Conservation (phyloP, 2,797 vertebrate genomes). For the Takifugu ocellatus region DNA sequence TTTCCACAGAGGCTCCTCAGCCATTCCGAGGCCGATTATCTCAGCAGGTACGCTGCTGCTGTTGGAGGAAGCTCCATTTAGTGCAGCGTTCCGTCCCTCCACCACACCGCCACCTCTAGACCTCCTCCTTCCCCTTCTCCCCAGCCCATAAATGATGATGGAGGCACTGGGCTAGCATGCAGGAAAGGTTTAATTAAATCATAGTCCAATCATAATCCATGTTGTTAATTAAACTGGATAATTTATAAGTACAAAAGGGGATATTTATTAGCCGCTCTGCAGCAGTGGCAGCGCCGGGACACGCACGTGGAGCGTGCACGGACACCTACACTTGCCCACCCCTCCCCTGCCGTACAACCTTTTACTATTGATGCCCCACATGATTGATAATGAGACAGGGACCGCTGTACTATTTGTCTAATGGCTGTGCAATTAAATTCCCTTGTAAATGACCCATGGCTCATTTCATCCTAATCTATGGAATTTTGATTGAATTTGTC, state of each 20-base stretch:
- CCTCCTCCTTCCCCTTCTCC: slow-evolving; percentile 9
- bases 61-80: slow-evolving; percentile 59
- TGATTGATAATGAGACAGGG: slow-evolving; percentile 97
- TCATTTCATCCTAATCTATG: slow-evolving; percentile 99
- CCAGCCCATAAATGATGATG: slow-evolving; percentile 69
- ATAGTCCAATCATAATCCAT: slow-evolving; percentile 83
- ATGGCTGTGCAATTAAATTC: slow-evolving; percentile 99
- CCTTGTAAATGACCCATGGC: slow-evolving; percentile 99
- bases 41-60: slow-evolving; percentile 53
- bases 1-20: slow-evolving; percentile 21
- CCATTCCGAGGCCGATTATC: slow-evolving; percentile 34
- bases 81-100: slow-evolving; percentile 11
- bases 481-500: slow-evolving; percentile 99
- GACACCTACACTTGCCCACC: slow-evolving; percentile 29
- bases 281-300: slow-evolving; percentile 49
- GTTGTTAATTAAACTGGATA: slow-evolving; percentile 87
- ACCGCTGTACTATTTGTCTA: slow-evolving; percentile 99
- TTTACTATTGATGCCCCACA: slow-evolving; percentile 89
- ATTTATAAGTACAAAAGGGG: slow-evolving; percentile 82
- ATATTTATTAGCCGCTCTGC: slow-evolving; percentile 80
- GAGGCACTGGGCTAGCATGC: slow-evolving; percentile 61
- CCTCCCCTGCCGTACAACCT: slow-evolving; percentile 66
- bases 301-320: slow-evolving; percentile 39
- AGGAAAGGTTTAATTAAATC: slow-evolving; percentile 84
- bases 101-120: slow-evolving; percentile 14